Evolutionary conservation across 1,140 invertebrate genomes (phyloP).

Genomic region (Acromyrmex heyeri): DNA sequence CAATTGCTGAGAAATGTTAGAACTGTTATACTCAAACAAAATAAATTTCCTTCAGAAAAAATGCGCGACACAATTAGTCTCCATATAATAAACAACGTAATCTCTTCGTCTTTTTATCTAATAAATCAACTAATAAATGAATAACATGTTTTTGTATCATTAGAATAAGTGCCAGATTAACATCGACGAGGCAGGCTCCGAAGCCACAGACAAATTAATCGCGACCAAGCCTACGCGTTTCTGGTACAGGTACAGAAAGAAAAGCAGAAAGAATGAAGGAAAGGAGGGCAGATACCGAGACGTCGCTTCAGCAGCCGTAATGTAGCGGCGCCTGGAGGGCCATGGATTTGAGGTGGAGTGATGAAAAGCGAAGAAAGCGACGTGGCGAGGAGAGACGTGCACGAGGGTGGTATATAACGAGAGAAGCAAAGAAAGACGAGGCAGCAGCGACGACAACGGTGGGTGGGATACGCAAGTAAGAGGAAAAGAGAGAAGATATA

Average conservation of each 20-base stretch:
- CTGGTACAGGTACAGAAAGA: background rate
- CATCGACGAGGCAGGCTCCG: background rate
- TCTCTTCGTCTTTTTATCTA: background rate
- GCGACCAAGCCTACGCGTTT: background rate
- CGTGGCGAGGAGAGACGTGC: background rate
- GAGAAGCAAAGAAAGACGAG: conserved; percentile 57
- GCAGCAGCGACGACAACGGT: conserved; percentile 30
- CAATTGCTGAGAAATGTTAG: background rate
- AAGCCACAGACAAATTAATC: background rate
- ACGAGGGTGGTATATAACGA: conserved; percentile 34
- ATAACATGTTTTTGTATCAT: conserved; percentile 8
- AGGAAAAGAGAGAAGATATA: conserved; percentile 79
- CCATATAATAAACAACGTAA: background rate
- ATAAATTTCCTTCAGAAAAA: background rate
- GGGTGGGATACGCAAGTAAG: conserved; percentile 76
- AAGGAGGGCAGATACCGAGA: conserved; percentile 10
- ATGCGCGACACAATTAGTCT: background rate
- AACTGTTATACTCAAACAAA: background rate
- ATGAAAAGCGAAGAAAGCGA: conserved; percentile 51
- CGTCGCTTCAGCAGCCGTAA: conserved; percentile 30
- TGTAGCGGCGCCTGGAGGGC: conserved; percentile 44
- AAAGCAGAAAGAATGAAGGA: background rate
- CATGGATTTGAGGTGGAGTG: conserved; percentile 46
- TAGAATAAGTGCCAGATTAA: conserved; percentile 22
- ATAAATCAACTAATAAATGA: background rate